These are phyloP conservation scores for Saimiri boliviensis DNA, from an alignment of 2,113 vertebrate species.

Conservation along the genomic window DNA sequence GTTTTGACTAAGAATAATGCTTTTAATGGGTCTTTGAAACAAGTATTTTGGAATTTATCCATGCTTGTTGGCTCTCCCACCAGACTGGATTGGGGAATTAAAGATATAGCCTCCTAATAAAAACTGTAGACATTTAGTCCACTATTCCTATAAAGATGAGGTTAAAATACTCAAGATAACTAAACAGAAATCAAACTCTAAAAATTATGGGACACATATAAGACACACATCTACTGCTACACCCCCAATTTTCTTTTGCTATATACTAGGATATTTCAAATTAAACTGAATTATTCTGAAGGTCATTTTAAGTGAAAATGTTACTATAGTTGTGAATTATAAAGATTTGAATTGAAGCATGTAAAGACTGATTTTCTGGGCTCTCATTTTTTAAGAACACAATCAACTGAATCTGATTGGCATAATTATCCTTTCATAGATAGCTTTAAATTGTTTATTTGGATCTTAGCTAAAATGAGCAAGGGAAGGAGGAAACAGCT, in stretches of 20 bases:
- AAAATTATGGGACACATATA: not conserved
- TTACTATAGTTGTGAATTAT: not conserved
- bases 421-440: conserved; percentile 6
- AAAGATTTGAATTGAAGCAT: not conserved
- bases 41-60: not conserved
- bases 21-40: not conserved
- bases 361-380: conserved; percentile 43
- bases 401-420: conserved; percentile 52
- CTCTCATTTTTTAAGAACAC: conserved; percentile 52
- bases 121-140: not conserved
- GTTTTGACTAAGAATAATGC: not conserved
- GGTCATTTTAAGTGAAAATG: not conserved
- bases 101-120: not conserved
- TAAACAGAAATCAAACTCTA: not conserved
- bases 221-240: not conserved
- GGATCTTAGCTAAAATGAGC: not conserved
- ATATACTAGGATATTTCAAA: not conserved
- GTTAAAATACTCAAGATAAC: not conserved
- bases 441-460: conserved; percentile 55
- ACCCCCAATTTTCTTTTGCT: not conserved
- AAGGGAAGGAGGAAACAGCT: not conserved
- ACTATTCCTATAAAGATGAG: not conserved
- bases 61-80: not conserved
- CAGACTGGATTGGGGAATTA: not conserved
- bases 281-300: not conserved